These are phyloP conservation scores for Caenorhabditis sinica DNA, from an alignment of 2,888 invertebrate genomes.

Conservation along the genomic window DNA sequence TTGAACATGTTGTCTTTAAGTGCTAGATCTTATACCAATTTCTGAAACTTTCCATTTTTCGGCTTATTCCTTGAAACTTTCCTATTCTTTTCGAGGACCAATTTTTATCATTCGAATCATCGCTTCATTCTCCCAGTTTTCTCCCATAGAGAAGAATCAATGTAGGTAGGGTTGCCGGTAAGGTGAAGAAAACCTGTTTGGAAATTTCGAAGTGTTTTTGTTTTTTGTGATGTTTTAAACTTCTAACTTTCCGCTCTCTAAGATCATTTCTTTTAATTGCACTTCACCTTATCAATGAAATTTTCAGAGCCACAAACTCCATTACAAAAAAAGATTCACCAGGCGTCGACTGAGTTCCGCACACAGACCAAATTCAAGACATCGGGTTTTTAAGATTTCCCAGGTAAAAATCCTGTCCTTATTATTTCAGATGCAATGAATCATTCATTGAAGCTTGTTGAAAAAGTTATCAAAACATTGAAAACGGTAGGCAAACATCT, in stretches of 20 bases:
- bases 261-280: not conserved
- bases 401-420: not conserved
- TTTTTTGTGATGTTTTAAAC: not conserved
- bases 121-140: not conserved
- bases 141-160: not conserved
- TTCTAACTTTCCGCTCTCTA: not conserved
- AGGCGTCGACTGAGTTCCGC: not conserved
- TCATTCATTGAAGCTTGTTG: not conserved
- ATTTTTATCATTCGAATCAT: not conserved
- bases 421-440: constrained; percentile 3
- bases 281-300: not conserved
- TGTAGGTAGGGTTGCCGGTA: not conserved
- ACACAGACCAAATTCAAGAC: not conserved
- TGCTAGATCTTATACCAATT: no score
- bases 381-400: not conserved
- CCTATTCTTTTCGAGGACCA: not conserved
- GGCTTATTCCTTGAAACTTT: not conserved
- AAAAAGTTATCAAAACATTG: not conserved
- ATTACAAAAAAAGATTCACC: not conserved
- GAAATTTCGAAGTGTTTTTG: not conserved
- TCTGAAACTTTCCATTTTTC: not conserved
- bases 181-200: not conserved
- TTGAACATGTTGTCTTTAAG: no score
- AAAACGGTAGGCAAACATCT: not conserved
- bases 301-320: not conserved